Evolutionary conservation across 2,888 invertebrate genomes (phyloP).

Genomic region (Chrysopilus asiliformis): DNA sequence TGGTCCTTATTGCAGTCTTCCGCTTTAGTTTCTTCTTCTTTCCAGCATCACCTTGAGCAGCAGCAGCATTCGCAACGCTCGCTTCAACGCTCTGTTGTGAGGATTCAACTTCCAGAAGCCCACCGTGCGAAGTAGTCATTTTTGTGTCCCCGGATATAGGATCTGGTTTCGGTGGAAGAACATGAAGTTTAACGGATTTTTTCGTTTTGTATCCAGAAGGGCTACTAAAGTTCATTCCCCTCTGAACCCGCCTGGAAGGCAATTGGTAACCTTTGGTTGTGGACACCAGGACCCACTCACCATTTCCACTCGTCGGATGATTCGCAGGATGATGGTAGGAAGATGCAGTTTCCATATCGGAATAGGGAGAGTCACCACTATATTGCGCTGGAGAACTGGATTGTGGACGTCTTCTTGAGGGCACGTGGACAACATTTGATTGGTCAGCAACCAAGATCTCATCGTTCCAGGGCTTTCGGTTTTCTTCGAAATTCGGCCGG

Average conservation of each 20-base stretch:
- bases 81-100: constrained; percentile 58
- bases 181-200: constrained; percentile 50
- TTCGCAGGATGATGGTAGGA: constrained; percentile 37
- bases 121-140: constrained; percentile 55
- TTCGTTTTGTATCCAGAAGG: constrained; percentile 33
- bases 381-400: neutral
- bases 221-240: constrained; percentile 30
- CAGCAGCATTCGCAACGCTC: constrained; percentile 19
- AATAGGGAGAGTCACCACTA: neutral
- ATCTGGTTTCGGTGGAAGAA: constrained; percentile 44
- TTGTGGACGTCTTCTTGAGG: neutral
- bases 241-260: constrained; percentile 24
- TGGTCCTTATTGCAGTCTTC: neutral
- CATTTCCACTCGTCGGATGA: constrained; percentile 52
- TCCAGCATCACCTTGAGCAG: neutral
- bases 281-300: constrained; percentile 64
- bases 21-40: neutral
- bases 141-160: constrained; percentile 40
- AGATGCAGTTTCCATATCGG: neutral
- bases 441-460: constrained; percentile 6
- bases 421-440: constrained; percentile 7
- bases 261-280: constrained; percentile 63
- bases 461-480: constrained; percentile 4
- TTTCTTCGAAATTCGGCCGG: constrained; percentile 8
- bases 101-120: constrained; percentile 58